Base-by-base conservation (phyloP, 2,888 invertebrate genomes). In the Sycophila texana region DNA sequence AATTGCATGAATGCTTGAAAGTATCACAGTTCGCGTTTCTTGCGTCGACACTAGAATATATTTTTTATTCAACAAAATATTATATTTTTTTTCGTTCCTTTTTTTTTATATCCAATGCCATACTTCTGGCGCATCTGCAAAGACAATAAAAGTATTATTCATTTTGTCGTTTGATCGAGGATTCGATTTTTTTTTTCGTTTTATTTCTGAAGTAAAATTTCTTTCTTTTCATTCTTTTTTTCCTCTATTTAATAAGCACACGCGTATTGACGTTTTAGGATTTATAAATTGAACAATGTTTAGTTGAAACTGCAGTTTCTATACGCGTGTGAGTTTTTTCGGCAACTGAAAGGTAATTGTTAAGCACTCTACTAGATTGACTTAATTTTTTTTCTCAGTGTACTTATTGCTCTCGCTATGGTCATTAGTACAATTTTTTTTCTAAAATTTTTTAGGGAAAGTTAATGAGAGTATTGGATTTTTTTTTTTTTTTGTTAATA, bases 1-100 rank as follows among this genome's bases (percentile, higher is more conserved):
- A 72, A 49, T 77, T 73, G 68, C 74, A 49, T 85, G 86, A 87
- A 86, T 86, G 86, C 86, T 87, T 87, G 85, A 88, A 86, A 88
- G 87, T 88, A 88, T 88, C 88, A 88, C 88, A 88, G 88, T 88
- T 88, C 83, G 84, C 84, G 85, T 87, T 87, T 86, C 83, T 86
- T 85, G 86, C 86, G 67, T 70, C 70, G 55, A 74, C 65, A 58
- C 60, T 74, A 63, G 47, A 75, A 79, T 77, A 14, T 18, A 22
- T 73, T 47, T 60, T 66, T 58, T 47, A 57, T 77, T 39, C 75
- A 68, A 68, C 68, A 68, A 75, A 61, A 53, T 68, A 75, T 55
- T 30, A 67, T 65, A 26, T 10, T 18, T 60, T 57, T 66, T 49
- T 63, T 5, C n/a, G 26, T 61, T 20, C 49, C 18, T 49, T 26